phyloP scores from a whole-genome alignment of 2,888 invertebrate genomes.

The Archips xylosteana region DNA sequence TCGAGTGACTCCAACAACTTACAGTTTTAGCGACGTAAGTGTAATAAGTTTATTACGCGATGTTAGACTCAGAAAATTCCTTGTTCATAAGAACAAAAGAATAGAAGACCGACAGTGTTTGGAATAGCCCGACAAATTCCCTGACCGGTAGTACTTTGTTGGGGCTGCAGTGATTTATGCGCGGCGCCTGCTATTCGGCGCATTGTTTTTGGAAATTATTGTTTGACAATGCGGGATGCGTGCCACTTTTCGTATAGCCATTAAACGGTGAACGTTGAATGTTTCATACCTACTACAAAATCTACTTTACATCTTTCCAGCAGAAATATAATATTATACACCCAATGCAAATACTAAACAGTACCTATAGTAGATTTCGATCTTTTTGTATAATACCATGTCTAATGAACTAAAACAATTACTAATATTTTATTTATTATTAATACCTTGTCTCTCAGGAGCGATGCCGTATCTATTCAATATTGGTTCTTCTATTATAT shows the following conservation, averaged over 20 bases:
- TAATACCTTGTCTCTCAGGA: too few species aligned
- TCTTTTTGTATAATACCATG: too few species aligned
- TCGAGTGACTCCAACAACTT: too few species aligned
- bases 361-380: too few species aligned
- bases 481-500: too few species aligned
- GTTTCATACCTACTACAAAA: constrained; percentile 12
- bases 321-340: background rate
- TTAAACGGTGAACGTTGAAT: background rate
- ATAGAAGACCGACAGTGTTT: constrained; percentile 10
- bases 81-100: constrained; percentile 1
- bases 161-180: constrained; percentile 24
- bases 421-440: too few species aligned
- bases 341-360: too few species aligned
- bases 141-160: constrained; percentile 22
- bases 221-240: constrained; percentile 10
- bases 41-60: background rate
- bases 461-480: too few species aligned
- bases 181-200: constrained; percentile 28
- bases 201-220: constrained; percentile 30
- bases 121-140: constrained; percentile 24
- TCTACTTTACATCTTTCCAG: background rate
- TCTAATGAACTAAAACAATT: too few species aligned
- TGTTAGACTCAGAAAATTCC: background rate
- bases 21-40: too few species aligned
- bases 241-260: constrained; percentile 5